A percentile compares a stretch with the other conserved stretches of the same genome.
Evolutionary conservation across 2,113 vertebrate genomes (phyloP).

Genomic region (Gobiocypris rarus): DNA sequence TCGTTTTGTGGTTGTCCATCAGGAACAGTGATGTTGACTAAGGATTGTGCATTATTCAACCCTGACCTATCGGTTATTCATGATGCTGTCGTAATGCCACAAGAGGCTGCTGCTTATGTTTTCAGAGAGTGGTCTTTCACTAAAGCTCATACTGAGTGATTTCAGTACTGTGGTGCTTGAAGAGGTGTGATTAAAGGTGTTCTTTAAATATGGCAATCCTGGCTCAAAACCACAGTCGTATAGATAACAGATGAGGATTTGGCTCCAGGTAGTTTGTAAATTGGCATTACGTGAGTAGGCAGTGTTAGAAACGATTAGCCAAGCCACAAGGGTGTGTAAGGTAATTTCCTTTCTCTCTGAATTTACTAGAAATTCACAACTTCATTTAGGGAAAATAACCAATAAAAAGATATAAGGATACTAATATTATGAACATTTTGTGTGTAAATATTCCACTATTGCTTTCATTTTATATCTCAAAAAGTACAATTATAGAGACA

Average conservation of each 20-base stretch:
- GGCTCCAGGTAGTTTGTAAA: not conserved
- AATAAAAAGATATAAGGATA: not conserved
- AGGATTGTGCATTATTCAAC: constrained; percentile 28
- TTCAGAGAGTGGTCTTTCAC: constrained; percentile 9
- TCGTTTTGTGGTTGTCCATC: constrained; percentile 25
- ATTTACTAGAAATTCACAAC: not conserved
- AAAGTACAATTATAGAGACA: not conserved
- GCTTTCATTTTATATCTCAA: not conserved
- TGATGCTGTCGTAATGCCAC: constrained; percentile 22
- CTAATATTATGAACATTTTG: not conserved
- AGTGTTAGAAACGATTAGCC: not conserved
- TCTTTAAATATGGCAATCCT: not conserved
- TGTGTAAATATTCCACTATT: not conserved
- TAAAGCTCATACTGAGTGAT: not conserved
- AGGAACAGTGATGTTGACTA: constrained; percentile 2
- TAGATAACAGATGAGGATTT: not conserved
- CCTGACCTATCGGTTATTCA: constrained; percentile 26
- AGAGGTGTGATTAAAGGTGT: not conserved
- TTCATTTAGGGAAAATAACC: not conserved
- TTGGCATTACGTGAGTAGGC: not conserved
- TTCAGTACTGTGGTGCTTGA: not conserved
- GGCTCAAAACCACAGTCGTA: not conserved
- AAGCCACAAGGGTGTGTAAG: not conserved
- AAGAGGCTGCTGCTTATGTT: constrained; percentile 24
- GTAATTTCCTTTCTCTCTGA: not conserved